These are phyloP conservation scores for Lophotriccus pileatus DNA, from an alignment of 2,797 vertebrate species.

Conservation along the genomic window DNA sequence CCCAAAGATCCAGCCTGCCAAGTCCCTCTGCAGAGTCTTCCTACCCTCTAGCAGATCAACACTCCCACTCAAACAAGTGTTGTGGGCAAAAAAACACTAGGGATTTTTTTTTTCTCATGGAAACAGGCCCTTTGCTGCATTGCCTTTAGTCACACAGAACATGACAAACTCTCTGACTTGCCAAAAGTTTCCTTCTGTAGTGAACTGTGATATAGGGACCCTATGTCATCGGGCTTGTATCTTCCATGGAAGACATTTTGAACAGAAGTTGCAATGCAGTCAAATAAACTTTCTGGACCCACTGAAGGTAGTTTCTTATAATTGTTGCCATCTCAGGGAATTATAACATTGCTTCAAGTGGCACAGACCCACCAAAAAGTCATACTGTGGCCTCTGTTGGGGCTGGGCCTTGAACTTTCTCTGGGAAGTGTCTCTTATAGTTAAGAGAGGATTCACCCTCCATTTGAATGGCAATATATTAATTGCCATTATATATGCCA, in stretches of 20 bases:
- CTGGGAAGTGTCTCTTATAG: neutral
- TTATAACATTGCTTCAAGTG: neutral
- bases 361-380: neutral
- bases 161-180: neutral
- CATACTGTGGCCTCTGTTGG: neutral
- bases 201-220: neutral
- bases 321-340: neutral
- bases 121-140: neutral
- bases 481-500: too few relatives aligned
- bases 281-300: neutral
- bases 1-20: neutral
- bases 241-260: neutral
- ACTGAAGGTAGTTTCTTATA: neutral
- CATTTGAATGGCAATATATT: neutral
- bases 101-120: neutral
- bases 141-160: neutral
- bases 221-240: neutral
- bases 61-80: neutral
- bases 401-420: neutral
- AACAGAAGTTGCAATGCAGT: neutral
- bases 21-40: neutral
- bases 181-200: neutral
- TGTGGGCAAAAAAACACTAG: neutral
- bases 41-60: neutral
- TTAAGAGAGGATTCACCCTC: neutral